Evolutionary conservation across 2,888 invertebrate genomes (phyloP), one percentile per base, ranked within the genome.

Genomic region (Hirtodrosophila histrioides): DNA sequence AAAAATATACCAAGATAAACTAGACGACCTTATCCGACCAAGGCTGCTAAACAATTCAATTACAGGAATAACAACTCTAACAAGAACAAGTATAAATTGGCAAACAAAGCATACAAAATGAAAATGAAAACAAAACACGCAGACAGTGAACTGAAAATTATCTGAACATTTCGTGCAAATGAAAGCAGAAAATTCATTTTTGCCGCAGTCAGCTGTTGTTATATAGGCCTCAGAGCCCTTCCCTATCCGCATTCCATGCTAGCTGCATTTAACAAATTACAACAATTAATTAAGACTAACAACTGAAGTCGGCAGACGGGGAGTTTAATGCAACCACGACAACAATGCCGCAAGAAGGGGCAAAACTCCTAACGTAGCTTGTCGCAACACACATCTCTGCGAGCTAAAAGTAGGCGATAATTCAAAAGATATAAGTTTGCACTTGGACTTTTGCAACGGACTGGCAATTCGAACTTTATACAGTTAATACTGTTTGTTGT

Each of bases 271-370:
- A 82, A 82, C 85, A 85, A 82, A 82, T 82, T 82, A 79, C 82
- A 77, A 85, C 85, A 82, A 82, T 85, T 82, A 82, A 82, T 82
- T 81, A 85, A 69, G 79, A 82, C 81, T 85, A 85, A 82, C 85
- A 78, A 81, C 85, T 56, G 40, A 61, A 70, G 73, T 64, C 43
- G 17, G 36, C 27, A 35, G 56, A 12, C 37, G 40, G 33, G 10
- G 17, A 55, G 46, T 45, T 36, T 46, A 63, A 48, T 54, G 69
- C 49, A 73, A 50, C 73, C 69, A 74, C 49, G 35, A 60, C 56
- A 72, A 64, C 73, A 36, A 36, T 45, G 63, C 57, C 41, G 68
- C 54, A 68, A 61, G 49, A 61, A 36, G 35, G 53, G 11, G 73
- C 65, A 51, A 45, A 27, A 17, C 17, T 17, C 17, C 17, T 17